Conservation (phyloP, 2,888 invertebrate genomes). For the Pomacea canaliculata region DNA sequence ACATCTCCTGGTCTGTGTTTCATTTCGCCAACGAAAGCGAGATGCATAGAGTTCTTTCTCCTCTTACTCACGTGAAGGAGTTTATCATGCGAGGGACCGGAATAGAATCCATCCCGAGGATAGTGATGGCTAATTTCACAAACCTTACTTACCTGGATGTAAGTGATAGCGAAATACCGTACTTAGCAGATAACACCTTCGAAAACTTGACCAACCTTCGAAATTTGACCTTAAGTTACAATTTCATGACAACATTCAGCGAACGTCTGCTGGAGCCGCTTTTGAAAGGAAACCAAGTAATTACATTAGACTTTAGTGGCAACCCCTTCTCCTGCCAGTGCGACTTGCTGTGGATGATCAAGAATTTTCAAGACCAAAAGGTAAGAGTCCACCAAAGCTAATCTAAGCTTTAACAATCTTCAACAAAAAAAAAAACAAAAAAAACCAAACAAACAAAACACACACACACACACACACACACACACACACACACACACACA, state of each 20-base stretch:
- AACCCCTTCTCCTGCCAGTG: slow-evolving; percentile 21
- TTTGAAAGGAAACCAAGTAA: not conserved
- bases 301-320: slow-evolving; percentile 1
- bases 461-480: too few species aligned
- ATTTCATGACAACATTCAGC: slow-evolving; percentile 11
- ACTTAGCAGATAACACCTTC: slow-evolving; percentile 16
- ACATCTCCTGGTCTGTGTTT: slow-evolving; percentile 20
- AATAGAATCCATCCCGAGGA: not conserved
- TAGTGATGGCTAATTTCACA: slow-evolving; percentile 1
- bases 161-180: not conserved
- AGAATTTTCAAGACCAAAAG: not conserved
- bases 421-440: too few species aligned
- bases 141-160: not conserved
- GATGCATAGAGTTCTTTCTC: not conserved
- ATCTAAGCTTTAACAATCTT: too few species aligned
- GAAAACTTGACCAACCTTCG: slow-evolving; percentile 5
- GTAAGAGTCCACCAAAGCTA: not conserved
- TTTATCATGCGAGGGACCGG: not conserved
- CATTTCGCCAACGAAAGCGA: not conserved
- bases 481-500: too few species aligned
- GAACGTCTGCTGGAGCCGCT: not conserved
- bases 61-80: slow-evolving; percentile 7
- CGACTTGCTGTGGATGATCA: slow-evolving; percentile 14
- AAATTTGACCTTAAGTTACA: not conserved
- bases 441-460: too few species aligned